Percentiles rank a stretch among this genome's conserved stretches.
These are phyloP conservation scores for Arrhamphus sclerolepis DNA, from an alignment of 2,797 vertebrate genomes.

Conservation along the genomic window DNA sequence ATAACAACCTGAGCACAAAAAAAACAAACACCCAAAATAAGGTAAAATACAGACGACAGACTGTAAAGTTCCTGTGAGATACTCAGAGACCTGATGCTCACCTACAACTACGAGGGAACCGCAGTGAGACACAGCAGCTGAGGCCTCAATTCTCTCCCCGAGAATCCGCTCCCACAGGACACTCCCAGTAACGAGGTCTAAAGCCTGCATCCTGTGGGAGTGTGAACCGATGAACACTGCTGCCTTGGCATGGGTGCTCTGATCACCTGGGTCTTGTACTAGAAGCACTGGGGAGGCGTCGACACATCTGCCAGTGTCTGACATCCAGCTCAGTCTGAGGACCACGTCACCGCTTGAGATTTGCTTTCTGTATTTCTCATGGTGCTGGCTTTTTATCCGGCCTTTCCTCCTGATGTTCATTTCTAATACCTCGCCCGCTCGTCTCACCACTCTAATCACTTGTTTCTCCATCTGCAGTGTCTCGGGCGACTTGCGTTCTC, in stretches of 20 bases:
- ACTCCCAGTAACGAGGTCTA: conserved; percentile 84
- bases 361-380: background rate
- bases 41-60: too few relatives aligned
- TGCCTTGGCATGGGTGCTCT: conserved; percentile 20
- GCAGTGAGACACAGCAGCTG: conserved; percentile 87
- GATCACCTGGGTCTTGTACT: conserved; percentile 31
- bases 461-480: background rate
- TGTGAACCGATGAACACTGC: conserved; percentile 91
- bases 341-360: conserved; percentile 25
- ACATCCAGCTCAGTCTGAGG: conserved; percentile 85
- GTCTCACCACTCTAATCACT: conserved; percentile 60
- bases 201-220: conserved; percentile 88
- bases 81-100: conserved; percentile 62
- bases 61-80: too few relatives aligned
- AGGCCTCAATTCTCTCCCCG: conserved; percentile 91
- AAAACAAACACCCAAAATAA: background rate
- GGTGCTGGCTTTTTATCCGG: background rate
- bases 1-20: conserved; percentile 86
- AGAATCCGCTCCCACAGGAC: conserved; percentile 90
- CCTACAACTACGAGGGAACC: conserved; percentile 88
- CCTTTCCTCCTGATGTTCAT: conserved; percentile 7
- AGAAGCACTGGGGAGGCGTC: conserved; percentile 92
- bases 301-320: conserved; percentile 91
- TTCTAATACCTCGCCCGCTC: conserved; percentile 62
- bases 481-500: conserved; percentile 18